Evolutionary conservation across 2,888 invertebrate species (phyloP).

Genomic region (Copidosoma aretas): DNA sequence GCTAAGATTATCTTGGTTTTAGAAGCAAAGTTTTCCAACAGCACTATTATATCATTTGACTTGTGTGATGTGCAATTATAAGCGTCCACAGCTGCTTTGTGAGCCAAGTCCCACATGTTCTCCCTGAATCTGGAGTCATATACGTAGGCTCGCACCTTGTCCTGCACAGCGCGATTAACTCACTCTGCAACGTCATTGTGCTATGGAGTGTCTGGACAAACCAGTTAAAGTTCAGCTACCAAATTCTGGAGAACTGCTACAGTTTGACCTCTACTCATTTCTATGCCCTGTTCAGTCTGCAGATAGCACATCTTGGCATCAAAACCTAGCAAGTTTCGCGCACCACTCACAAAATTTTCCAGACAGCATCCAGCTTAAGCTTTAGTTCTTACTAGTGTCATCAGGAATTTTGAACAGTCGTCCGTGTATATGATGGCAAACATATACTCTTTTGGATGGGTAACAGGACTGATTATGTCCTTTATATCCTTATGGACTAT

Average conservation of each 20-base stretch:
- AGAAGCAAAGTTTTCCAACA: neutral
- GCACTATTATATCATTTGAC: conserved; percentile 28
- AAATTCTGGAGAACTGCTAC: conserved; percentile 13
- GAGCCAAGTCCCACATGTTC: no score
- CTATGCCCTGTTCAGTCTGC: conserved; percentile 41
- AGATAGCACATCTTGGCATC: conserved; percentile 44
- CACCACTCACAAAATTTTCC: conserved; percentile 38
- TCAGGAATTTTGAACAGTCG: conserved; percentile 43
- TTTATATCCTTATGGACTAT: conserved; percentile 43
- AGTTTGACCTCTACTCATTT: conserved; percentile 42
- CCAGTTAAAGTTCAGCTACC: conserved; percentile 7
- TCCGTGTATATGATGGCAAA: conserved; percentile 41
- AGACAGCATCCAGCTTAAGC: conserved; percentile 33
- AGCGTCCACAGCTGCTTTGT: conserved; percentile 34
- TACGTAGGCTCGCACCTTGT: no score
- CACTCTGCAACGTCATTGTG: conserved; percentile 39
- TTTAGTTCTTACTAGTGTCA: conserved; percentile 40
- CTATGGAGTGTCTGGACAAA: conserved; percentile 17
- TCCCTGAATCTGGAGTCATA: no score
- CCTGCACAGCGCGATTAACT: no score
- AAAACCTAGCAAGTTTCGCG: conserved; percentile 41
- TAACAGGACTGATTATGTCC: conserved; percentile 37
- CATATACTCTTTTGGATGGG: conserved; percentile 37
- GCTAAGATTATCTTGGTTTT: neutral
- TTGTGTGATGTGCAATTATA: conserved; percentile 38